Evolutionary conservation across 2,888 invertebrate species (phyloP), one percentile per base, ranked within the genome.

Genomic region (Lamproptera curius): DNA sequence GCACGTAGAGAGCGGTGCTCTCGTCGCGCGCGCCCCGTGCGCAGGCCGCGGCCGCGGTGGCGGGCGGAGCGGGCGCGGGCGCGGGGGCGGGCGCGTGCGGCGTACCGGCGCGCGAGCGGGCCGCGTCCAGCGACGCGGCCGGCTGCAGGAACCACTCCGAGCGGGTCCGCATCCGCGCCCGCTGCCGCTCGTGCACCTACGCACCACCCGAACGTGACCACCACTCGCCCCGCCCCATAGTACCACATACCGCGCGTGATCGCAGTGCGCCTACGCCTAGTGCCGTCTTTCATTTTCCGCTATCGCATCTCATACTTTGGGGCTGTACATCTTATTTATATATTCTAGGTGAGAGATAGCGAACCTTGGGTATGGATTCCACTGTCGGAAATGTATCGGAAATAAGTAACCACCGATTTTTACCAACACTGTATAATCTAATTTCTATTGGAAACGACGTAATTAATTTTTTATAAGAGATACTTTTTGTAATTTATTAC

Each of bases 101-200:
- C 62, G 72, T 68, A 78, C 82, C 83, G 74, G 81, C 73, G 70
- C 84, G 83, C 58, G 76, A 55, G 54, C 82, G 76, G 62, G 73
- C 66, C 64, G 73, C 78, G 70, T 86, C 86, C 80, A 85, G 73
- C 71, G 88, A 80, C 53, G 90, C 89, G 57, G 89, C 89, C 50
- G 93, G 93, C 67, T 93, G 93, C 80, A 96, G 91, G 89, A 97
- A 98, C 98, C 98, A 99, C 89, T 98, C 97, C 52, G 97, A 97
- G 63, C 98, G 92, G 59, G 97, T 97, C 76, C 96, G 93, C 96
- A 99, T 97, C 64, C 98, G 92, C 76, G 96, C 96, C 58, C 97
- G 94, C 90, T 99, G 98, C 74, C 97, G 91, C 89, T 97, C 97
- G 89, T 97, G 97, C 66, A 97, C 97, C 95, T 96, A 87, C 75